phyloP scores from a whole-genome alignment of 2,797 vertebrate species.

The Lemur catta region DNA sequence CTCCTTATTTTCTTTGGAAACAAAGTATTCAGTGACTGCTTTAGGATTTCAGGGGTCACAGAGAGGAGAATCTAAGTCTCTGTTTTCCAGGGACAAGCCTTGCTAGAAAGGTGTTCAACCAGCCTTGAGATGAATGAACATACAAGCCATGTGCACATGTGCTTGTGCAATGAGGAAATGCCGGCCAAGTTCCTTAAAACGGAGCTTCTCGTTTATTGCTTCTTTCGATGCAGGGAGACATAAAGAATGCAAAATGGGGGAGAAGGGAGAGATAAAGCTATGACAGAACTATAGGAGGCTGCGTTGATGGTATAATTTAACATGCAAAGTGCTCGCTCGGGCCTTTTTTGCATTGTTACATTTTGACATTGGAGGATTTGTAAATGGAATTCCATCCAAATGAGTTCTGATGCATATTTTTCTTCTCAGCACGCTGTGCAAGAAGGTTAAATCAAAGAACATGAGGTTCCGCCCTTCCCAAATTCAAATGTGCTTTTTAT shows the following conservation, averaged over 20 bases:
- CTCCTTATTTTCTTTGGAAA: not conserved
- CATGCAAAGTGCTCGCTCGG: not conserved
- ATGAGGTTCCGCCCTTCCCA: accelerated
- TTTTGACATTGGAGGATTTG: not conserved
- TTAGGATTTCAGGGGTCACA: accelerated
- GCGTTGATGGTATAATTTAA: not conserved
- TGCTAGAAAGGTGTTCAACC: no score
- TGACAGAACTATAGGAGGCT: accelerated
- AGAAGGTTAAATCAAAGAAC: not conserved
- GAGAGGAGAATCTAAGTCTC: not conserved
- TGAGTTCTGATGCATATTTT: not conserved
- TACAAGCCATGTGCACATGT: accelerated
- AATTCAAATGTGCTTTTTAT: not conserved
- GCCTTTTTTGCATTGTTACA: not conserved
- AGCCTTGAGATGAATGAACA: accelerated
- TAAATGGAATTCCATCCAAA: not conserved
- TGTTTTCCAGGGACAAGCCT: accelerated
- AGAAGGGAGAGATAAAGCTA: not conserved
- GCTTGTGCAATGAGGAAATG: accelerated
- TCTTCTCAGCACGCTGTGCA: not conserved
- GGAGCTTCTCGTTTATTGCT: accelerated
- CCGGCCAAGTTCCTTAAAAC: accelerated
- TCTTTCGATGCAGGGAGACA: not conserved
- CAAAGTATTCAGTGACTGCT: no score
- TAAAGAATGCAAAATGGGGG: not conserved